phyloP scores from a whole-genome alignment of 1,140 invertebrate genomes.

The Cydia fagiglandana region DNA sequence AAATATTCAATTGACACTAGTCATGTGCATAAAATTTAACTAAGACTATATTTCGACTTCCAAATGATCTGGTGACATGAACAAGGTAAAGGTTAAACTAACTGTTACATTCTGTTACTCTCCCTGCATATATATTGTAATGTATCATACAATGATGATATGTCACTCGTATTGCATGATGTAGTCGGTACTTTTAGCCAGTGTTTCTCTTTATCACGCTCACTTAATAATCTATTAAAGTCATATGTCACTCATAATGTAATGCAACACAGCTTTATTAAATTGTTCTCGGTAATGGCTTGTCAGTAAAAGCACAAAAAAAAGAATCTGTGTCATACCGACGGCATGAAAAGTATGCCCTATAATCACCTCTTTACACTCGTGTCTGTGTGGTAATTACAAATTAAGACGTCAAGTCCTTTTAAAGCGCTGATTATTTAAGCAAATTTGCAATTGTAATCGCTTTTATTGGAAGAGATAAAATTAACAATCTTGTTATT shows the following conservation, averaged over 20 bases:
- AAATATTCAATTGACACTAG: too few species aligned
- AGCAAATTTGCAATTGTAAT: conserved; percentile 22
- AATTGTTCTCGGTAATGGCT: not conserved
- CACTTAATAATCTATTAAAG: not conserved
- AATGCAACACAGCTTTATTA: not conserved
- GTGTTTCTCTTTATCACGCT: not conserved
- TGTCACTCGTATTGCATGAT: not conserved
- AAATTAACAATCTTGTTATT: conserved; percentile 4
- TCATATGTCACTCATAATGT: too few species aligned
- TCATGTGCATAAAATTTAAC: too few species aligned
- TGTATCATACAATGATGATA: not conserved
- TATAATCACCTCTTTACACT: conserved; percentile 6
- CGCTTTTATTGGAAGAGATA: conserved; percentile 4
- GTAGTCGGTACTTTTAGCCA: too few species aligned
- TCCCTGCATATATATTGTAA: too few species aligned
- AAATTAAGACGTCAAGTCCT: conserved; percentile 22
- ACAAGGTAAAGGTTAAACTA: too few species aligned
- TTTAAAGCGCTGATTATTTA: conserved; percentile 23
- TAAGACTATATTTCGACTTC: too few species aligned
- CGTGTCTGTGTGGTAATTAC: conserved; percentile 1
- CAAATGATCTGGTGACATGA: too few species aligned
- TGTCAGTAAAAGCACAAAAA: conserved; percentile 3
- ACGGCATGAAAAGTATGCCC: not conserved
- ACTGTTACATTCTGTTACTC: too few species aligned
- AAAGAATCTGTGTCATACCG: conserved; percentile 2